Evolutionary conservation across 2,113 vertebrate species (phyloP).

Genomic region (Telmatochromis sp.): DNA sequence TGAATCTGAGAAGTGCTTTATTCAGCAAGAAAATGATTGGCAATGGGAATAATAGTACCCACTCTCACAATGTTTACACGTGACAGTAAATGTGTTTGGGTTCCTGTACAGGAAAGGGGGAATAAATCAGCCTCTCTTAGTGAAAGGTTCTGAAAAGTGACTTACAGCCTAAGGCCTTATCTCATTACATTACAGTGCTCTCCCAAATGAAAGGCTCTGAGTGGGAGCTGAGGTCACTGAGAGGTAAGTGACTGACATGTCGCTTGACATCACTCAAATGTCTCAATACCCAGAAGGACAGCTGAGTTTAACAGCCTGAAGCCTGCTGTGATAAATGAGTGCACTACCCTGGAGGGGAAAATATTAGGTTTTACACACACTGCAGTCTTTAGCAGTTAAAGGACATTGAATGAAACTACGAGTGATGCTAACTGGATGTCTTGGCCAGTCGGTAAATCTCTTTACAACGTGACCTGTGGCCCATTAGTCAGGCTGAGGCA

Average conservation of each 20-base stretch:
- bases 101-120: neutral
- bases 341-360: neutral
- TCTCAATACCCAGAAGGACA: conserved; percentile 1
- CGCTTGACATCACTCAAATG: conserved; percentile 29
- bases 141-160: neutral
- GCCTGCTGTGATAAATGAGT: conserved; percentile 29
- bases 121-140: neutral
- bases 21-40: neutral
- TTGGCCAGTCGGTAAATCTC: conserved; percentile 46
- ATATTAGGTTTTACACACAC: neutral
- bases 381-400: neutral
- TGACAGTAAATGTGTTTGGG: neutral
- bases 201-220: conserved; percentile 28
- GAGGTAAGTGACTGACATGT: conserved; percentile 32
- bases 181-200: conserved; percentile 54
- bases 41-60: neutral
- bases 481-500: conserved; percentile 18
- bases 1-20: neutral
- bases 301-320: neutral
- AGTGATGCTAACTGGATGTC: conserved; percentile 30
- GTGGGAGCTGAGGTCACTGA: conserved; percentile 33
- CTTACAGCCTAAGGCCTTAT: conserved; percentile 6
- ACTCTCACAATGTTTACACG: neutral
- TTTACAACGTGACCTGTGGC: conserved; percentile 4
- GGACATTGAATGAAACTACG: conserved; percentile 26